Conservation (phyloP, 92 coral and sea anemone genomes). For the Zoanthus sociatus region DNA sequence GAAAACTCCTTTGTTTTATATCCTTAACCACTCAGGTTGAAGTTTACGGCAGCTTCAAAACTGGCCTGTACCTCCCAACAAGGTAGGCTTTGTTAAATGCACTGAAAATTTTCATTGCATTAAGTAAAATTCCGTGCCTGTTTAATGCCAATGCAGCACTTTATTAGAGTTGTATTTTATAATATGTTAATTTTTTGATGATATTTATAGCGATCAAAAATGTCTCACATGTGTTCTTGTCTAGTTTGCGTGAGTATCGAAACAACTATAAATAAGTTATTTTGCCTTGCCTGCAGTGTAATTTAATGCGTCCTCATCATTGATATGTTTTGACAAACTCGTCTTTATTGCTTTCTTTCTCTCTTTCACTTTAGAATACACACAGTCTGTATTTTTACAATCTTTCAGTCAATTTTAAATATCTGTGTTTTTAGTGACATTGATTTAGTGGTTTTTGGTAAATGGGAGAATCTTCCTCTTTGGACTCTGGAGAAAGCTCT, state of each 20-base stretch:
- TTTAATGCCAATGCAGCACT: not conserved
- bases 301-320: slow-evolving; percentile 28
- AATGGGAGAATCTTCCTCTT: slow-evolving; percentile 92
- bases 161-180: not conserved
- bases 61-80: slow-evolving; percentile 96
- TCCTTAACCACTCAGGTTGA: slow-evolving; percentile 71
- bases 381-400: slow-evolving; percentile 14
- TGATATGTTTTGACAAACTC: slow-evolving; percentile 36
- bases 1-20: slow-evolving; percentile 20
- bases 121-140: not conserved
- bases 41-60: slow-evolving; percentile 92
- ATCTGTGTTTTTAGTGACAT: slow-evolving; percentile 75
- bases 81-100: slow-evolving; percentile 71
- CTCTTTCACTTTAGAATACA: slow-evolving; percentile 18
- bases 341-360: slow-evolving; percentile 13
- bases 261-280: not conserved
- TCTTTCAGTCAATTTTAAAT: not conserved
- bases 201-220: not conserved
- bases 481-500: slow-evolving; percentile 96
- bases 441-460: slow-evolving; percentile 95
- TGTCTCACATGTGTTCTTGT: not conserved
- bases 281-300: slow-evolving; percentile 3
- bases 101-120: not conserved
- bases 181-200: not conserved
- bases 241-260: slow-evolving; percentile 28